These are phyloP conservation scores for Eleutherodactylus coqui DNA, from an alignment of 2,797 vertebrate genomes.

Conservation along the genomic window DNA sequence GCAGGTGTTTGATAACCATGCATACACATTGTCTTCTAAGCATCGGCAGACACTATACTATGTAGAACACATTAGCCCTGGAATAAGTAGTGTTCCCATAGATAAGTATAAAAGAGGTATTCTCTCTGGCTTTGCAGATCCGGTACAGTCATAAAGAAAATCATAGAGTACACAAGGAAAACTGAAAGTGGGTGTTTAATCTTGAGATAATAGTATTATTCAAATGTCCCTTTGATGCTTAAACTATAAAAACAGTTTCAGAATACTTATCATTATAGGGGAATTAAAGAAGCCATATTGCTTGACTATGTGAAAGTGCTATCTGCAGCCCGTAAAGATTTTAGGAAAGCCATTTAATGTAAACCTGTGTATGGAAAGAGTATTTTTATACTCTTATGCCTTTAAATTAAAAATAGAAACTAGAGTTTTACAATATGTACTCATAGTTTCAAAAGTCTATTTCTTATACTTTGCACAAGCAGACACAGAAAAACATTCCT, in stretches of 20 bases:
- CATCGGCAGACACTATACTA: not conserved
- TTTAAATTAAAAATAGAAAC: too few species aligned
- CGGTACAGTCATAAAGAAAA: not conserved
- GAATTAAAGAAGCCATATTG: not conserved
- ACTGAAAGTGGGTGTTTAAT: slow-evolving; percentile 16
- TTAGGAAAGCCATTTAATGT: not conserved
- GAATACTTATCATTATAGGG: not conserved
- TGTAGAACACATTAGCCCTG: not conserved
- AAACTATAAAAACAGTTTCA: not conserved
- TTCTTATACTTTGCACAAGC: too few species aligned
- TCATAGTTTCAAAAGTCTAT: too few species aligned
- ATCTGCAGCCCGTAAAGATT: not conserved
- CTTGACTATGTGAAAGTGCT: not conserved
- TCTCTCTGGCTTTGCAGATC: not conserved
- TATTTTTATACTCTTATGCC: too few species aligned
- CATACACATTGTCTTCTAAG: not conserved
- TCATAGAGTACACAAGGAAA: not conserved
- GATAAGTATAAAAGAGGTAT: slow-evolving; percentile 7
- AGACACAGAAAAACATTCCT: too few species aligned
- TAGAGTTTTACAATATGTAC: too few species aligned
- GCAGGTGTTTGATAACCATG: slow-evolving; percentile 23
- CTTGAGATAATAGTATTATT: not conserved
- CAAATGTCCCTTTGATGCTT: not conserved
- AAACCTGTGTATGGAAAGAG: too few species aligned
- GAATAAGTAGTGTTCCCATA: not conserved